Conservation (phyloP, 2,113 vertebrate genomes). For the Desmodus rotundus region DNA sequence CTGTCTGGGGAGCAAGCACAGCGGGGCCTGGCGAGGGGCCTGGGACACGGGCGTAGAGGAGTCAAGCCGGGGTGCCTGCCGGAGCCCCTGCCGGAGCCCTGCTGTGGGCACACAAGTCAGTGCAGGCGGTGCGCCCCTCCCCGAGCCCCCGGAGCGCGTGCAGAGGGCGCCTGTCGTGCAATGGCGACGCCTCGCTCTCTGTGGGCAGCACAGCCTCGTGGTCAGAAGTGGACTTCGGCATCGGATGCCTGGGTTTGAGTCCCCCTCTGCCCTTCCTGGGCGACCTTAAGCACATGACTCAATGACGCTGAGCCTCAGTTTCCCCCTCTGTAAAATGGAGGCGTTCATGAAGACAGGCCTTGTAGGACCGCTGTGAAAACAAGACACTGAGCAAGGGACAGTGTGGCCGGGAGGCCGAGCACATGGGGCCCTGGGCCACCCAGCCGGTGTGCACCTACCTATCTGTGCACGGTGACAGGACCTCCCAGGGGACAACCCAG, state of each 20-base stretch:
- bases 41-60: fast-evolving
- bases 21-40: not conserved
- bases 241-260: not conserved
- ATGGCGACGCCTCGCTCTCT: not conserved
- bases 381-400: not conserved
- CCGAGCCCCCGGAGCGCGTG: fast-evolving
- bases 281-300: not conserved
- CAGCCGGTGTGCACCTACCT: fast-evolving
- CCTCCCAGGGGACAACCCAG: not conserved
- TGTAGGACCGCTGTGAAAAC: not conserved
- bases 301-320: fast-evolving
- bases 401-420: fast-evolving
- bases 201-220: fast-evolving
- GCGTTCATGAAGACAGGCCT: fast-evolving
- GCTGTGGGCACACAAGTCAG: too few species aligned
- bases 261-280: not conserved
- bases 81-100: too few species aligned
- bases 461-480: fast-evolving
- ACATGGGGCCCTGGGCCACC: fast-evolving
- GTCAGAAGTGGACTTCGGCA: not conserved
- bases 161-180: too few species aligned
- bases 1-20: constrained; percentile 60
- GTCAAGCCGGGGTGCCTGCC: fast-evolving
- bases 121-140: not conserved
- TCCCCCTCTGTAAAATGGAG: not conserved